phyloP scores from a whole-genome alignment of 2,888 invertebrate genomes.

The Ophion ellenae region DNA sequence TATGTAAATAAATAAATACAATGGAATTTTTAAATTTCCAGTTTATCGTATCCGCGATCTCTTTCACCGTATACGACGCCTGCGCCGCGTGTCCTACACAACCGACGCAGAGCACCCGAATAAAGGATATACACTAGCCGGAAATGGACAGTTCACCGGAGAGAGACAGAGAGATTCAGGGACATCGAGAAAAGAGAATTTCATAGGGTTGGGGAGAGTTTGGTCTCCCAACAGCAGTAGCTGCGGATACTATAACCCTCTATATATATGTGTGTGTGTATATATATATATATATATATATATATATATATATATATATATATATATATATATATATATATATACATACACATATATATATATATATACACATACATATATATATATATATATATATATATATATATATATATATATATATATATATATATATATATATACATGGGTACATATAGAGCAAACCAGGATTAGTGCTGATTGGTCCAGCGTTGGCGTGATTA shows the following conservation, averaged over 20 bases:
- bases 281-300: slow-evolving; percentile 32
- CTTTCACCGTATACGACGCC: slow-evolving; percentile 58
- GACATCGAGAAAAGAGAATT: slow-evolving; percentile 62
- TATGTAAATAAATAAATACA: slow-evolving; percentile 6
- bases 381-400: slow-evolving; percentile 28
- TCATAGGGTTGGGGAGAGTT: slow-evolving; percentile 74
- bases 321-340: background rate
- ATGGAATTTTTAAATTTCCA: background rate
- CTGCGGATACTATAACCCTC: slow-evolving; percentile 63
- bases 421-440: background rate
- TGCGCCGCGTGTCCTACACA: slow-evolving; percentile 47
- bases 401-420: background rate
- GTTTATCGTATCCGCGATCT: slow-evolving; percentile 35
- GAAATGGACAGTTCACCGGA: slow-evolving; percentile 73
- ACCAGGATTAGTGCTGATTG: slow-evolving; percentile 83
- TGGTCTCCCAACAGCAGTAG: slow-evolving; percentile 75
- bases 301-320: background rate
- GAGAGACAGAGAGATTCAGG: slow-evolving; percentile 37
- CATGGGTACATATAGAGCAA: slow-evolving; percentile 66
- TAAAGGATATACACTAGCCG: slow-evolving; percentile 61
- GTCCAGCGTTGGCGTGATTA: slow-evolving; percentile 83
- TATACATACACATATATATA: slow-evolving; percentile 37
- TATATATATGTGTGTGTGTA: too few species aligned
- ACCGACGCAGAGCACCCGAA: slow-evolving; percentile 47
- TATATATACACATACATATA: background rate